Evolutionary conservation across 1,140 invertebrate species (phyloP), one percentile per base, ranked within the genome.

Genomic region (Anastrepha obliqua): DNA sequence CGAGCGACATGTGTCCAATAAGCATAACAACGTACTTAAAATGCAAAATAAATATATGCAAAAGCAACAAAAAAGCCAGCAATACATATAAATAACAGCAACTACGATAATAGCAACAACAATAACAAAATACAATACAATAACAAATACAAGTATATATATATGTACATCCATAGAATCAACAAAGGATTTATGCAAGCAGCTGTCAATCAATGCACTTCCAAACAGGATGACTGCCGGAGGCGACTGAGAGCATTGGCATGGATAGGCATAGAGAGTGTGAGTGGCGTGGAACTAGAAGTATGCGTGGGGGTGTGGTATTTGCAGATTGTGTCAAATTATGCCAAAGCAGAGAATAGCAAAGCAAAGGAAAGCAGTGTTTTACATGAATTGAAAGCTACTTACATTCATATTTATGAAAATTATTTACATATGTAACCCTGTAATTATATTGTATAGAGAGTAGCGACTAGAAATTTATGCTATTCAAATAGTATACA

Each of bases 181-280:
- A 81, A 81, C 74, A 81, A 81, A 81, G 74, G 74, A 81, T 81
- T 81, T 81, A 81, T 81, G 74, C 51, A 81, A 81, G 74, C 74
- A 81, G 74, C 74, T 81, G 74, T 81, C 74, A 81, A 81, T 81
- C 74, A 81, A 81, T 58, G 74, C 74, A 81, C 74, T 81, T 55
- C 47, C 74, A 81, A 81, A 81, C 74, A 55, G 74, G 47, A 81
- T 81, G 47, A 51, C 44, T 42, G 51, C 74, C 47, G 47, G 55
- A 51, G 74, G 74, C 74, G 6, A 51, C 2, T 8, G 70, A 51
- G 44, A 47, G 7, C 17, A 55, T 39, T 8, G 5, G 15, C 17
- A 55, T 29, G 9, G 15, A 29, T 9, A 9, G 4, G 15, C 15
- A 62, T 62, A 5, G 13, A 55, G 51, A 20, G 11, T 4, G 47